phyloP scores from a whole-genome alignment of 2,888 invertebrate species.

The Limnephilus marmoratus region DNA sequence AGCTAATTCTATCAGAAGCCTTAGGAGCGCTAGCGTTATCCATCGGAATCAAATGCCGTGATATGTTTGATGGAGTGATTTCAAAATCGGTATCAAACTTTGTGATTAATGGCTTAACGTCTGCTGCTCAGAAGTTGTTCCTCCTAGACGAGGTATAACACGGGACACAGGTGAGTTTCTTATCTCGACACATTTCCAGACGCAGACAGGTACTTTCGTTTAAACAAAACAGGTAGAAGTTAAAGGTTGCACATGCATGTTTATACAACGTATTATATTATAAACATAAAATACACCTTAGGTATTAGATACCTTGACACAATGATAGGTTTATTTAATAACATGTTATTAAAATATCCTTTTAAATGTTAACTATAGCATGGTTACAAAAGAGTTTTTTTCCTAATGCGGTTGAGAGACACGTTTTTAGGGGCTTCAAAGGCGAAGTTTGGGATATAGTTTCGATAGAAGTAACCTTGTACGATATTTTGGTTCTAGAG shows the following conservation, averaged over 20 bases:
- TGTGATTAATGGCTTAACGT: background rate
- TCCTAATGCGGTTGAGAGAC: no score
- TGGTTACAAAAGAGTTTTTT: no score
- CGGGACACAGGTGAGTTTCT: background rate
- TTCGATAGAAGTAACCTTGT: no score
- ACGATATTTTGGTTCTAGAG: no score
- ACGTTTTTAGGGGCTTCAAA: no score
- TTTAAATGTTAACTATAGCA: no score
- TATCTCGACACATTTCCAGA: background rate
- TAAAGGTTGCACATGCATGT: background rate
- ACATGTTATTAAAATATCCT: no score
- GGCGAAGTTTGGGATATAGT: no score
- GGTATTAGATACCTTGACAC: background rate
- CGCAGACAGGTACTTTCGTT: background rate
- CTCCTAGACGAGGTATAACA: background rate
- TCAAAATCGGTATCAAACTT: slow-evolving; percentile 16
- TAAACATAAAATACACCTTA: background rate
- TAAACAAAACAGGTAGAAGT: background rate
- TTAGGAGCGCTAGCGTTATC: slow-evolving; percentile 53
- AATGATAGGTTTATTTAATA: background rate
- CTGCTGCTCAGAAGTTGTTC: background rate
- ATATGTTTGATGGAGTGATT: slow-evolving; percentile 34
- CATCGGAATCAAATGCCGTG: slow-evolving; percentile 45
- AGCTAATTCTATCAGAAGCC: slow-evolving; percentile 59
- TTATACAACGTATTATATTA: background rate